Evolutionary conservation across 2,888 invertebrate species (phyloP).

Genomic region (Cheilosia variabilis): DNA sequence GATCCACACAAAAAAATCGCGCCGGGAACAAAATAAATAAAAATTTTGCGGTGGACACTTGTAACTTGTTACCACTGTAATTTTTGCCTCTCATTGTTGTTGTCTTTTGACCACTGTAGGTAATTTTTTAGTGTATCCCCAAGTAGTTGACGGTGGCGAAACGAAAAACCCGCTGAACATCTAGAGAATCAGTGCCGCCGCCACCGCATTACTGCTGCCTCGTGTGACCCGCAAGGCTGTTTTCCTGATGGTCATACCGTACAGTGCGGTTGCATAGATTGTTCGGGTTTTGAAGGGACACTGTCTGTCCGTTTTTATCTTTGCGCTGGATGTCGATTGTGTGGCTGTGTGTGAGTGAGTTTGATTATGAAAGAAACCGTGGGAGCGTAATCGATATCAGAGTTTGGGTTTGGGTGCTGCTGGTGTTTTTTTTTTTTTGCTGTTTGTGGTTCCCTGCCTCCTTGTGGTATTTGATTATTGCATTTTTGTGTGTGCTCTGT

Average conservation of each 20-base stretch:
- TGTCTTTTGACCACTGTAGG: constrained; percentile 37
- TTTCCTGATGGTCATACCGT: constrained; percentile 37
- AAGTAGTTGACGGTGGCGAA: constrained; percentile 34
- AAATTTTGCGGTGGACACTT: constrained; percentile 76
- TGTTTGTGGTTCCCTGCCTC: constrained; percentile 1
- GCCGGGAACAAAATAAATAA: constrained; percentile 67
- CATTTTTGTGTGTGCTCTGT: constrained; percentile 43
- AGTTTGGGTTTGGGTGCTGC: constrained; percentile 51
- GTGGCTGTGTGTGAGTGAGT: background rate
- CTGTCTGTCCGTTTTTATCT: constrained; percentile 33
- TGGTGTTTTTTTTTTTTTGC: constrained; percentile 20
- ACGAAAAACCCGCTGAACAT: constrained; percentile 27
- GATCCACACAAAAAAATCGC: constrained; percentile 54
- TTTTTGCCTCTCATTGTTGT: constrained; percentile 45
- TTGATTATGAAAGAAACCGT: constrained; percentile 70
- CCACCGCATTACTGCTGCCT: background rate
- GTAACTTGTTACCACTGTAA: constrained; percentile 75
- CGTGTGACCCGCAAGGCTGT: constrained; percentile 36
- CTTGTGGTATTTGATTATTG: constrained; percentile 58
- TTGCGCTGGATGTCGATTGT: constrained; percentile 3
- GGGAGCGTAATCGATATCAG: constrained; percentile 77
- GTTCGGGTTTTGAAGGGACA: constrained; percentile 70
- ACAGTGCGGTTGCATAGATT: constrained; percentile 61
- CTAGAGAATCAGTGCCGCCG: constrained; percentile 11
- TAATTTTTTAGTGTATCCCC: constrained; percentile 48